Base-by-base conservation (phyloP, 1,140 invertebrate species). In the Streblospio benedicti region DNA sequence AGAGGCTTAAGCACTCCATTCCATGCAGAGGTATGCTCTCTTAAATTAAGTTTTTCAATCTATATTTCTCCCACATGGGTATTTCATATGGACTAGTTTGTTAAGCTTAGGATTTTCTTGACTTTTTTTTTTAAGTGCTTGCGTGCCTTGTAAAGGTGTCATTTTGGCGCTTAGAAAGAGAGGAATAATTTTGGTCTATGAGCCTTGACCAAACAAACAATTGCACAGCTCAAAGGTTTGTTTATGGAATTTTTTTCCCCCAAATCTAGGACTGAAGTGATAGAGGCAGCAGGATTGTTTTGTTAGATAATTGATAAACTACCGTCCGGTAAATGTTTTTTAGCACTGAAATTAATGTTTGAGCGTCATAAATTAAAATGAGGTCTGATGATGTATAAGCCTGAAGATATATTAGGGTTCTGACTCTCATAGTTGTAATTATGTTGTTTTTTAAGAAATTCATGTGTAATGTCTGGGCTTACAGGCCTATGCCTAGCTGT, bases 1-100 rank as follows among this genome's bases (percentile, higher is more conserved):
- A 20, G 78, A 81, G 57, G 77, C 79, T 59, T 80, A 81, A 72
- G 74, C 76, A 57, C 71, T 83, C 68, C 76, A 79, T 45, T 83
- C 71, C 79, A 82, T 71, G 78, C 83, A 58, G 84, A 85, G 78
- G 83, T 85, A 70, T 74, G 69, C 67, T 62, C 45, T 23, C 1
- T 2, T 16, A n/a, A n/a, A n/a, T n/a, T n/a, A n/a, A n/a, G n/a
- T n/a, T n/a, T n/a, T n/a, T n/a, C n/a, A n/a, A n/a, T n/a, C n/a
- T n/a, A n/a, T n/a, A n/a, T n/a, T n/a, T n/a, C n/a, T n/a, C n/a
- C n/a, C n/a, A n/a, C n/a, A n/a, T n/a, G n/a, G n/a, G n/a, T n/a
- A n/a, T n/a, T n/a, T n/a, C n/a, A n/a, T n/a, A n/a, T n/a, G n/a
- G n/a, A n/a, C n/a, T n/a, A n/a, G n/a, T n/a, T n/a, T n/a, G n/a